Evolutionary conservation across 1,140 invertebrate genomes (phyloP), one percentile per base, ranked within the genome.

Genomic region (Yoshiicerus persimilis): DNA sequence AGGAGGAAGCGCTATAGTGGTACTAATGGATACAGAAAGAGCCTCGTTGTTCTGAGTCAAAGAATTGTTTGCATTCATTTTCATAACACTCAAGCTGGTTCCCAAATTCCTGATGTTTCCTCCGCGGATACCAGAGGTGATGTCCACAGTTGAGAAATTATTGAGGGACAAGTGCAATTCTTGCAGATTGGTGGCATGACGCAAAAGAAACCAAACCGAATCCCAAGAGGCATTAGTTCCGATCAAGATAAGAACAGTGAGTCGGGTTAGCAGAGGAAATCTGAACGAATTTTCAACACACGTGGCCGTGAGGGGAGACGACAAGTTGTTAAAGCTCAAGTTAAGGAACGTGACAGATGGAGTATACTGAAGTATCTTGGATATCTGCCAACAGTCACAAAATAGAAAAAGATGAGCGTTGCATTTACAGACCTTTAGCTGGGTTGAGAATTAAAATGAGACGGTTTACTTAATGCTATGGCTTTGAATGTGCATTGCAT

Each of bases 81-180:
- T 80, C 39, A 66, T 32, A 38, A 89, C 88, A 64, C 75, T 36
- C 10, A 32, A 16, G 93, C 92, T 83, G 13, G 75, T 80, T 27
- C 36, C 36, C 27, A 36, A 56, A 64, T 25, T 23, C 47, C 32
- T 20, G 0, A 80, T n/a, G 32, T 34, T 80, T 20, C 75, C 20
- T 20, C 75, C 75, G 20, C 91, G 89, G n/a, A 92, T 87, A 20
- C 77, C 34, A n/a, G 86, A 89, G 47, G 92, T 92, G 1, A 95
- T 88, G n/a, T 95, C 94, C 2, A 98, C 95, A 87, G 94, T 94
- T 20, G 94, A 94, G 92, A 97, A 98, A 90, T 97, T 95, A 92
- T 97, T 97, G 16, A 98, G 93, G 90, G 97, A 98, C 88, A 98
- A 92, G 92, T 98, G 97, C 34, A 99, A 93, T 93, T 99, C 97